Base-by-base conservation (phyloP, 2,888 invertebrate species). In the Eilema griseolum region DNA sequence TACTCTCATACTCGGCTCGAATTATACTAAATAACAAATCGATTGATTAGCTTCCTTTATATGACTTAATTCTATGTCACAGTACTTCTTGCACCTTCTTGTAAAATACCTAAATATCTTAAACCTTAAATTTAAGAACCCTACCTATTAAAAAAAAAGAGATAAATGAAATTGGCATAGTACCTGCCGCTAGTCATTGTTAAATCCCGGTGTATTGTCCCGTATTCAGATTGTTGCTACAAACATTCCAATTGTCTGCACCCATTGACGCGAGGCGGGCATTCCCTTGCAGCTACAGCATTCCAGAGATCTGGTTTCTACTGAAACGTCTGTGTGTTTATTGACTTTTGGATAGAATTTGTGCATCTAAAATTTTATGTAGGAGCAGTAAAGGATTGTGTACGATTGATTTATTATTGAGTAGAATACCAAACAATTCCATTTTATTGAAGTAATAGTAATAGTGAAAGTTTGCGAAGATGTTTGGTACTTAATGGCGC, bases 231-330 rank as follows among this genome's bases (percentile, higher is more conserved):
- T 75, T 75, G 77, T 74, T 74, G 74, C 74, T 74, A 66, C 73
- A 81, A 82, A 76, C 85, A 87, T 87, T 87, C 85, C 87, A 69
- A 83, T 80, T 80, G 78, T 82, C 82, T 82, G 83, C 82, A 79
- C 85, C 84, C 85, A 85, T 84, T 81, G 86, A 85, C 77, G 82
- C 77, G 77, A 77, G 66, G 67, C 75, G 67, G 72, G 81, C 77
- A 84, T 86, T 85, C 85, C 78, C 78, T 72, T 75, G 68, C 72
- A 69, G 70, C 67, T 68, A 59, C 71, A 37, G 83, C 79, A 86
- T 86, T 79, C 82, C 84, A 64, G 69, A 67, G 59, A 75, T 64
- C 75, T 69, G 69, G 69, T 61, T 77, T 70, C 65, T 69, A 72
- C 24, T 66, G 67, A 72, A 71, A 65, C 52, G 70, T 71, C 66